phyloP scores from a whole-genome alignment of 2,888 invertebrate species.

The Megalurothrips usitatus region DNA sequence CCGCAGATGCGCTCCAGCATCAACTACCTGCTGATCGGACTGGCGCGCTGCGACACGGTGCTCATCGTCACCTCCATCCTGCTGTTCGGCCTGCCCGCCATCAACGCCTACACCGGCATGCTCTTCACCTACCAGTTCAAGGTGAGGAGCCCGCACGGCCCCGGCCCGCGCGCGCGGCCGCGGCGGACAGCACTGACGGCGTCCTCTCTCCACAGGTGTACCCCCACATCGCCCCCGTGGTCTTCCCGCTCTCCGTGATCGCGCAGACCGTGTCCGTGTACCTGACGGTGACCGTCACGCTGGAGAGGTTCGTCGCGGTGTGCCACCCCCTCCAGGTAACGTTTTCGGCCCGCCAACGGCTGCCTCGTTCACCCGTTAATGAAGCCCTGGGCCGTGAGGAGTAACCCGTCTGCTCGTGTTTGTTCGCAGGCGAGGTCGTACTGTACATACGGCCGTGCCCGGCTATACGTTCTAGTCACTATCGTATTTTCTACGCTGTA shows the following conservation, averaged over 20 bases:
- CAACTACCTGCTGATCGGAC: slow-evolving; percentile 87
- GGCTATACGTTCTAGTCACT: slow-evolving; percentile 78
- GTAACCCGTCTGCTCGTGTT: background rate
- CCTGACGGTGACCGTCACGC: slow-evolving; percentile 60
- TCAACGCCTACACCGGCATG: slow-evolving; percentile 75
- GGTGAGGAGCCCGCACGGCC: slow-evolving; percentile 46
- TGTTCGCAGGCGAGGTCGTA: slow-evolving; percentile 69
- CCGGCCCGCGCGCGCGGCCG: no score
- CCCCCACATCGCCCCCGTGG: slow-evolving; percentile 72
- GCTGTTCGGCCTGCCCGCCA: slow-evolving; percentile 81
- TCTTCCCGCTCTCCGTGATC: slow-evolving; percentile 78
- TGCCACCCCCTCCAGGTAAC: slow-evolving; percentile 67
- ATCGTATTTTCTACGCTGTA: slow-evolving; percentile 76
- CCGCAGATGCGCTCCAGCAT: slow-evolving; percentile 96
- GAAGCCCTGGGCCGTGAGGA: no score
- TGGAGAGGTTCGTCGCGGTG: slow-evolving; percentile 84
- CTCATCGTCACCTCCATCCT: slow-evolving; percentile 79
- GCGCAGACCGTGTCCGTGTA: slow-evolving; percentile 93
- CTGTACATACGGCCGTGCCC: slow-evolving; percentile 83
- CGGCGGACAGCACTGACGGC: background rate
- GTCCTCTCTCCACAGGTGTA: slow-evolving; percentile 46
- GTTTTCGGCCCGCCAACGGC: background rate
- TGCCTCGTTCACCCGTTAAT: background rate
- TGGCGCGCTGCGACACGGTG: slow-evolving; percentile 90
- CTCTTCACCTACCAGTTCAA: slow-evolving; percentile 73